These are phyloP conservation scores for Perodicticus potto DNA, from an alignment of 2,797 vertebrate genomes.

Conservation along the genomic window DNA sequence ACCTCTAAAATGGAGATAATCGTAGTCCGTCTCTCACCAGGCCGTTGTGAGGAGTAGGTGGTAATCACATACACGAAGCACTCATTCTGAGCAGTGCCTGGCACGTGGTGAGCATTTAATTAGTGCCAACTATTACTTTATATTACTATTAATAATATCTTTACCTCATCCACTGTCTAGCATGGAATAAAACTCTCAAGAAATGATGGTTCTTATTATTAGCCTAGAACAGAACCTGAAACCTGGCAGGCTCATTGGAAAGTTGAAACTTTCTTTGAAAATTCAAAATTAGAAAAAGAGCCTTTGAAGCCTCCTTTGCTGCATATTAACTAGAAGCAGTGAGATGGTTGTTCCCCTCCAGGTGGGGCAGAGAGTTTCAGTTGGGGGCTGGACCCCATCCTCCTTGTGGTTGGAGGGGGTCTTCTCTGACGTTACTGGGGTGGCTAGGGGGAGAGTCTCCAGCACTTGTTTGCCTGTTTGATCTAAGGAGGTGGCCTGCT, in stretches of 20 bases:
- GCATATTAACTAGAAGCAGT: not conserved
- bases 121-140: not conserved
- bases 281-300: not conserved
- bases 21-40: not conserved
- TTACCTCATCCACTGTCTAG: not conserved
- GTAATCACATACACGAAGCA: no score
- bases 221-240: not conserved
- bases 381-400: no score
- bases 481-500: not conserved
- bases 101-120: not conserved
- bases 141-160: not conserved
- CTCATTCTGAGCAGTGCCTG: not conserved
- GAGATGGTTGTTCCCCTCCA: no score
- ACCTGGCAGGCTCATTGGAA: not conserved
- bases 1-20: not conserved
- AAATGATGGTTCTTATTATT: not conserved
- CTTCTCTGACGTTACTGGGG: conserved; percentile 9
- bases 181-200: not conserved
- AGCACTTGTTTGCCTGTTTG: not conserved
- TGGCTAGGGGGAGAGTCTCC: not conserved
- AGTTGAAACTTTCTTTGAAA: not conserved
- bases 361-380: not conserved
- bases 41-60: not conserved
- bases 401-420: not conserved
- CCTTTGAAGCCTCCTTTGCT: not conserved